phyloP scores from a whole-genome alignment of 2,888 invertebrate species.

The Scotopteryx bipunctaria region DNA sequence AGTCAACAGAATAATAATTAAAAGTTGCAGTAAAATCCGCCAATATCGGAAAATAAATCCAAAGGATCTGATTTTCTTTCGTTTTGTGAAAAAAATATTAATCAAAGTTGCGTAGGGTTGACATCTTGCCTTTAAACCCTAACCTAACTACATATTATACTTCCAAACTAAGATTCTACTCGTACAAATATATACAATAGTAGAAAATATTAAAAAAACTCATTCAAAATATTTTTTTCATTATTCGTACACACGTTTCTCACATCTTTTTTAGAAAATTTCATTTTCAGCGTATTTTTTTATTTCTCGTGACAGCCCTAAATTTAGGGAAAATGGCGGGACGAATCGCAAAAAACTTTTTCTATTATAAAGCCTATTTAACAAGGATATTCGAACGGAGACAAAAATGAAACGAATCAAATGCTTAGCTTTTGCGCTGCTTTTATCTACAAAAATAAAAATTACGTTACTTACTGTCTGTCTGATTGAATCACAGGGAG shows the following conservation, averaged over 20 bases:
- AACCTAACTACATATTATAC: no score
- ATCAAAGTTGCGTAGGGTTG: constrained; percentile 18
- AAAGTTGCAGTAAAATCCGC: constrained; percentile 28
- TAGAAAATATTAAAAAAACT: no score
- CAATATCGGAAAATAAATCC: constrained; percentile 26
- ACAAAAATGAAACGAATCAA: constrained; percentile 33
- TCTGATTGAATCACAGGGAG: no score
- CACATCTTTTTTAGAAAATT: not conserved
- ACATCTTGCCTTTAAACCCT: no score
- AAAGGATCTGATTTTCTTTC: constrained; percentile 18
- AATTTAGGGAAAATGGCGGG: constrained; percentile 10
- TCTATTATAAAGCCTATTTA: constrained; percentile 42
- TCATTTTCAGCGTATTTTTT: not conserved
- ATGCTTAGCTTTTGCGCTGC: constrained; percentile 28
- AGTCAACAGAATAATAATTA: constrained; percentile 29
- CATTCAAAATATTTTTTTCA: no score
- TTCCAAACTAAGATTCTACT: no score
- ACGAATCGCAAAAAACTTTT: constrained; percentile 40
- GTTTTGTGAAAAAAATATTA: constrained; percentile 18
- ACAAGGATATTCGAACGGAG: constrained; percentile 38
- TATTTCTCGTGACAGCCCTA: constrained; percentile 9
- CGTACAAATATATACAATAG: no score
- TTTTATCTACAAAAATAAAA: no score
- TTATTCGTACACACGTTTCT: no score
- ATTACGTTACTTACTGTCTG: no score